A percentile compares a stretch with the other conserved stretches of the same genome.
These are phyloP conservation scores for Gnathonemus echidnorhynchus DNA, from an alignment of 2,113 vertebrate species.

Conservation along the genomic window DNA sequence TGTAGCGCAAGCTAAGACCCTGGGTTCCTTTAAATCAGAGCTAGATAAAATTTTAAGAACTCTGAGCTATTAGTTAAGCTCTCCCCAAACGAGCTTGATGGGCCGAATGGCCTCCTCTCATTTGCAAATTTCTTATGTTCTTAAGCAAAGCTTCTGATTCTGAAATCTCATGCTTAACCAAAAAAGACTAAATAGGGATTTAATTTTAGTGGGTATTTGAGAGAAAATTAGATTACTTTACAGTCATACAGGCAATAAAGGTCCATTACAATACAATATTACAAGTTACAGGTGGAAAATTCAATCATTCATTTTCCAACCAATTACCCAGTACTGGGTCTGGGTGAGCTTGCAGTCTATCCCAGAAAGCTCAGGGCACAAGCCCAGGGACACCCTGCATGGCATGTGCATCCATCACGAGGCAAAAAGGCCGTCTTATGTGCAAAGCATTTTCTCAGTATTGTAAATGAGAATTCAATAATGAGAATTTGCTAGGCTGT, in stretches of 20 bases:
- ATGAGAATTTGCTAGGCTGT: neutral
- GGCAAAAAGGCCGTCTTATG: neutral
- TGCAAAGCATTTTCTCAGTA: neutral
- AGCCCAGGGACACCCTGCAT: neutral
- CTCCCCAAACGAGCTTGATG: no score
- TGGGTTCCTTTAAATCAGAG: no score
- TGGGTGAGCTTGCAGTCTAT: neutral
- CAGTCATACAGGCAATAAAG: neutral
- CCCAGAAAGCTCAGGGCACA: neutral
- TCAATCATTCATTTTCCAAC: neutral
- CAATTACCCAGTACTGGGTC: neutral
- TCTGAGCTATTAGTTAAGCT: no score
- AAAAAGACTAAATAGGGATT: neutral
- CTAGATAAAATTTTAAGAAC: no score
- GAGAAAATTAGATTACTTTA: neutral
- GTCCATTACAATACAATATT: neutral
- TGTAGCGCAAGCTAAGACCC: no score
- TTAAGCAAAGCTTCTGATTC: neutral
- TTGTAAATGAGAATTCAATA: slow-evolving; percentile 1
- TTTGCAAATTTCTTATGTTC: no score
- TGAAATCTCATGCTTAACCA: neutral
- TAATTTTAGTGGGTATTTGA: neutral
- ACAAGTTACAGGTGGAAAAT: neutral
- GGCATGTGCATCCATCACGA: neutral
- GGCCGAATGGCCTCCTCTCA: no score